Evolutionary conservation across 2,113 vertebrate genomes (phyloP).

Genomic region (Grammomys surdaster): DNA sequence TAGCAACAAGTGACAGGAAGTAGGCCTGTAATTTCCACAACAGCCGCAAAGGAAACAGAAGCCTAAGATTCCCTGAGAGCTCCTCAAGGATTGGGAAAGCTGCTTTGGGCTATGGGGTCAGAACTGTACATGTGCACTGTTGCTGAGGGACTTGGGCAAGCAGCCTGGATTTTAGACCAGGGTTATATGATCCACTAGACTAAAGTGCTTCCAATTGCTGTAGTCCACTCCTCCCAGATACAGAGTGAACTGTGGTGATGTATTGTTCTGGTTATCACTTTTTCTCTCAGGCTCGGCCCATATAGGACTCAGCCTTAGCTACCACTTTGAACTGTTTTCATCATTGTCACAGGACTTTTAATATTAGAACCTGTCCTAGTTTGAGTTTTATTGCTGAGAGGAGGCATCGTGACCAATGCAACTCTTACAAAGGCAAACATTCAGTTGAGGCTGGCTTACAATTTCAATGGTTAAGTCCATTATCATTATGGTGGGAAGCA

Average conservation of each 20-base stretch:
- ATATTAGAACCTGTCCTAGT: background rate
- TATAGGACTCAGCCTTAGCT: background rate
- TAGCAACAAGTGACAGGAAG: background rate
- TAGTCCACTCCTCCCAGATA: background rate
- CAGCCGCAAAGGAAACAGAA: background rate
- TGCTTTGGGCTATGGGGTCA: accelerated
- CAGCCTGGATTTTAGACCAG: background rate
- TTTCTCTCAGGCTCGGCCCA: background rate
- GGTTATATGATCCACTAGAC: background rate
- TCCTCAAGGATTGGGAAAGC: background rate
- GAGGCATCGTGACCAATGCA: no score
- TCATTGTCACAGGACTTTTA: background rate
- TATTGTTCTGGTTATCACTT: background rate
- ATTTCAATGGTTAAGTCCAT: no score
- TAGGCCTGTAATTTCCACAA: no score
- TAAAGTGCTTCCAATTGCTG: background rate
- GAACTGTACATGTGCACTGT: background rate
- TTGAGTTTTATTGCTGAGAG: no score
- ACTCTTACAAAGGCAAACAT: no score
- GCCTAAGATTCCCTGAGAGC: background rate
- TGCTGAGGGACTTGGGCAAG: background rate
- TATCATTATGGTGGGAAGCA: no score
- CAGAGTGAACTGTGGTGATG: background rate
- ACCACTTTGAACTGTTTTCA: background rate
- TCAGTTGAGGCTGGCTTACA: no score